Percentiles rank a stretch among this genome's conserved stretches.
phyloP scores from a whole-genome alignment of 2,888 invertebrate genomes.

The Lepidonotus clava region DNA sequence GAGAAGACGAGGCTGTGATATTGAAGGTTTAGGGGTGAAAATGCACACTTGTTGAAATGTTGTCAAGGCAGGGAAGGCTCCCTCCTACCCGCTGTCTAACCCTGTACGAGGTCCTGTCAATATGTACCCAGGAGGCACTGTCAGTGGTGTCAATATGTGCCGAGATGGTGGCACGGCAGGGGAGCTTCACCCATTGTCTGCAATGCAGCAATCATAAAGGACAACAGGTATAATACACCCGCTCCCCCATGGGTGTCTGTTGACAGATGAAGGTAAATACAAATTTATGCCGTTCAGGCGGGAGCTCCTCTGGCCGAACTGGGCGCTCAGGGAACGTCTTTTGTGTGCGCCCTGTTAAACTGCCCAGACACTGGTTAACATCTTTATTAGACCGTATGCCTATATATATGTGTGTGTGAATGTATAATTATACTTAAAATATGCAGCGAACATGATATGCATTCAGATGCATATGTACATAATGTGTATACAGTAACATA shows the following conservation, averaged over 20 bases:
- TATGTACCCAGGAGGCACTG: not conserved
- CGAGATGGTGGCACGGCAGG: not conserved
- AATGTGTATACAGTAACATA: too few species aligned
- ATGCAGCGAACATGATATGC: too few species aligned
- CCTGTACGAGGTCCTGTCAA: slow-evolving; percentile 7
- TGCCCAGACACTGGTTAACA: too few species aligned
- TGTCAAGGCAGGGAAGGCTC: not conserved
- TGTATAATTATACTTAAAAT: too few species aligned
- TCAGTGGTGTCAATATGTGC: slow-evolving; percentile 22
- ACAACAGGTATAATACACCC: not conserved
- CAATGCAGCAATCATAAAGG: not conserved
- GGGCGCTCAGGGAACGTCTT: not conserved
- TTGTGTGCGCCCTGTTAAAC: not conserved
- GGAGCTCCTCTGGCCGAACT: not conserved
- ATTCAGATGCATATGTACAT: too few species aligned
- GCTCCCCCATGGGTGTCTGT: not conserved
- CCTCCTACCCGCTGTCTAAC: not conserved
- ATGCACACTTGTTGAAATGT: slow-evolving; percentile 5
- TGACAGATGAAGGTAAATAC: slow-evolving; percentile 10
- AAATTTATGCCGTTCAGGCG: not conserved
- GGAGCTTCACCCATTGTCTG: slow-evolving; percentile 6
- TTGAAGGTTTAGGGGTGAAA: not conserved
- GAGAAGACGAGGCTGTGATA: not conserved
- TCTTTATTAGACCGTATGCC: too few species aligned
- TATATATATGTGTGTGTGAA: too few species aligned